Evolutionary conservation across 2,113 vertebrate species (phyloP), one percentile per base, ranked within the genome.

Genomic region (Labrus mixtus): DNA sequence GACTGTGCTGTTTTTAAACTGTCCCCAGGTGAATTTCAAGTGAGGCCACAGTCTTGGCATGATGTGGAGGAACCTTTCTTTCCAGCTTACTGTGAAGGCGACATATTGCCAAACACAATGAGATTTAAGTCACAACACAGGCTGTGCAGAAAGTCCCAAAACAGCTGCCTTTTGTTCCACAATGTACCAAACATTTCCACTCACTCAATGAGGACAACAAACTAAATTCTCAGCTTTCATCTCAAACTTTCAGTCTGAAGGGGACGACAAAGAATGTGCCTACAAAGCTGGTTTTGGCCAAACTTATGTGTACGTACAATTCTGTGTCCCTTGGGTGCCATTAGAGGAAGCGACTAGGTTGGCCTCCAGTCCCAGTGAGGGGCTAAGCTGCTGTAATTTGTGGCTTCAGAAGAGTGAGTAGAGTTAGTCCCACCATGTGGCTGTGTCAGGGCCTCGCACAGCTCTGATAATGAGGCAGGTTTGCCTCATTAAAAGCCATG

Each of bases 401-500:
- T 62, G n/a, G 65, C 74, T 79, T 83, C 70, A 78, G 81, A 87
- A 81, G 72, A 78, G 88, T 74, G 60, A 85, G 75, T 68, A 65
- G 79, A 88, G 68, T 71, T 75, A 36, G 81, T 78, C 86, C 86
- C 80, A 76, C 83, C 62, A 84, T 84, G 87, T 84, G 85, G 83
- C 73, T 84, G 57, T 67, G 83, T 73, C 71, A 46, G 57, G 73
- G 84, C 80, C 79, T 84, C 60, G 16, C 75, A 43, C 58, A 79
- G 82, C 75, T 79, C 70, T 64, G 69, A 83, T 92, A 92, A 93
- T 93, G 89, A 93, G 85, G 86, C 85, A 86, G 81, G 87, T 58
- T 87, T 79, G 85, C 62, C 88, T 93, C 87, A 90, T 92, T 92
- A 91, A 89, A 90, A 89, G 90, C 81, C 86, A 90, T 75, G 86